Evolutionary conservation across 2,797 vertebrate species (phyloP), one percentile per base, ranked within the genome.

Genomic region (Allochrocebus solatus): DNA sequence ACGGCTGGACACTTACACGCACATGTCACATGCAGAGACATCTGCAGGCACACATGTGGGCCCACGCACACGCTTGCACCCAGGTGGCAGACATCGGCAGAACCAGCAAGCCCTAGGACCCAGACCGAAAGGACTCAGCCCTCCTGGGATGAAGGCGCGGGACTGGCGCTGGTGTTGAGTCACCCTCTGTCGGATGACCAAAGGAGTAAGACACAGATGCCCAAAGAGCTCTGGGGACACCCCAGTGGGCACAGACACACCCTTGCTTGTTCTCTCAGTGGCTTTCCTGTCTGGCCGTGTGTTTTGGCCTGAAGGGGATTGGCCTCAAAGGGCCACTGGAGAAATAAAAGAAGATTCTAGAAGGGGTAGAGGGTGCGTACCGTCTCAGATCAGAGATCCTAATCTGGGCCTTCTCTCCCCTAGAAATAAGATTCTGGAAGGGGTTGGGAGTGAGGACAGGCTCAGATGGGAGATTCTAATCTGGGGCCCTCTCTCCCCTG

Each of bases 221-320:
- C 22, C 28, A 8, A 5, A 6, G 24, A 0, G 11, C n/a, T 41
- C 39, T n/a, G 36, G 55, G 67, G 83, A 85, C 17, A 2, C 57
- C 16, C 10, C 0, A 4, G 5, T 0, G 43, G 6, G 59, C 4
- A 0, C 46, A 61, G 82, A 81, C 4, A 19, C 28, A 1, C 24
- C 48, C 74, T 36, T 7, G 0, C 46, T 14, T 48, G 41, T 84
- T 87, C 83, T 43, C n/a, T 70, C 19, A 1, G 10, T 2, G 9
- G 67, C 7, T 36, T 64, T 59, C 90, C 39, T 2, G 22, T 46
- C 50, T 48, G 85, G 86, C 81, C 53, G 53, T 2, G 21, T 39
- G 30, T 83, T 72, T 92, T 78, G 76, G 72, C 43, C 39, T 36
- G 53, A 70, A 82, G 53, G 11, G 61, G 70, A n/a, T 61, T 14